These are phyloP conservation scores for Dilophus febrilis DNA, from an alignment of 2,888 invertebrate genomes.

Conservation along the genomic window DNA sequence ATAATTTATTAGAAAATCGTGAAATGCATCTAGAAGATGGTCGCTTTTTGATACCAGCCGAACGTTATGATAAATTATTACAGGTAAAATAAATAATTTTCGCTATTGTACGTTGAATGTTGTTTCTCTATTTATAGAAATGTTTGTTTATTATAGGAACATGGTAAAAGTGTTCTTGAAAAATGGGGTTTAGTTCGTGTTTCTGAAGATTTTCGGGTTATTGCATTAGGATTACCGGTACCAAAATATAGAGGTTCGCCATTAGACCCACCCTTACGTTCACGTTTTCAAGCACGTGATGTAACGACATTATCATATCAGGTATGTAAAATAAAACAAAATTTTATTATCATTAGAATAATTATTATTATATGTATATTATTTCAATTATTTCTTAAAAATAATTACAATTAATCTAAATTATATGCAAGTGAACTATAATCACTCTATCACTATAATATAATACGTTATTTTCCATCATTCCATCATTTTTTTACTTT, in stretches of 20 bases:
- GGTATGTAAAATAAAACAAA: no score
- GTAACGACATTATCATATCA: constrained; percentile 33
- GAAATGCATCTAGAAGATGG: constrained; percentile 99
- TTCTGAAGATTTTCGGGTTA: constrained; percentile 80
- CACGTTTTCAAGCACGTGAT: constrained; percentile 86
- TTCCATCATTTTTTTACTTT: no score
- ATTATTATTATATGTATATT: constrained; percentile 5
- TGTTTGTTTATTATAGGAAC: constrained; percentile 38
- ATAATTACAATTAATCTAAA: no score
- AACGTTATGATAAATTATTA: constrained; percentile 75
- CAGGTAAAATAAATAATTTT: constrained; percentile 36
- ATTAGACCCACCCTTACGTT: constrained; percentile 85
- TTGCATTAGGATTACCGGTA: constrained; percentile 81
- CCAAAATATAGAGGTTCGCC: constrained; percentile 83
- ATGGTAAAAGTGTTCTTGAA: constrained; percentile 60
- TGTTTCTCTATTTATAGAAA: neutral
- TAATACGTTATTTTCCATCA: no score
- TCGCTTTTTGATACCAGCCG: constrained; percentile 73
- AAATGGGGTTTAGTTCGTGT: constrained; percentile 83
- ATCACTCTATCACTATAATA: no score
- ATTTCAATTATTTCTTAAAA: no score
- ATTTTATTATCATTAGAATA: no score
- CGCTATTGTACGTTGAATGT: neutral
- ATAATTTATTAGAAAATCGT: constrained; percentile 89
- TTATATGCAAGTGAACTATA: no score